These are phyloP conservation scores for Gobionotothen gibberifrons DNA, from an alignment of 2,797 vertebrate genomes.

Conservation along the genomic window DNA sequence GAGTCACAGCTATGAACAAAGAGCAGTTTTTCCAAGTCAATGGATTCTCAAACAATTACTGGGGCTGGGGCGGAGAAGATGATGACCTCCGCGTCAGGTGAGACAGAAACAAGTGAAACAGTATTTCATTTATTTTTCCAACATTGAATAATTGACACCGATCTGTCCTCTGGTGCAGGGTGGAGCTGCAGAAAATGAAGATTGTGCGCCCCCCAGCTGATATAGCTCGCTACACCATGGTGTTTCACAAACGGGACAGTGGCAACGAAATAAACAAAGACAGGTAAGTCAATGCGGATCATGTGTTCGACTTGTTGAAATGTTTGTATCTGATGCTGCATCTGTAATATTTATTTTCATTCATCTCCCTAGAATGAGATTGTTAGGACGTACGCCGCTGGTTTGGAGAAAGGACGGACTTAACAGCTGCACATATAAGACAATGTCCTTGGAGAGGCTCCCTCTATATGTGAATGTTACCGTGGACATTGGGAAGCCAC, in stretches of 20 bases:
- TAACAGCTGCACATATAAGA: constrained; percentile 90
- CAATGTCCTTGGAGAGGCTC: constrained; percentile 84
- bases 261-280: constrained; percentile 92
- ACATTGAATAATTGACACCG: not conserved
- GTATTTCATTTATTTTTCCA: not conserved
- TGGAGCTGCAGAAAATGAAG: constrained; percentile 91
- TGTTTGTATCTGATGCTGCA: not conserved
- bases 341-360: not conserved
- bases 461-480: constrained; percentile 93
- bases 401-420: constrained; percentile 93
- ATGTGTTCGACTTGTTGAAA: not conserved
- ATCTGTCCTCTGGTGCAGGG: constrained; percentile 77
- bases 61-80: constrained; percentile 99
- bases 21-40: constrained; percentile 93
- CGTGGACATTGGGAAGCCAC: constrained; percentile 87
- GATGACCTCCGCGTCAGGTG: constrained; percentile 96
- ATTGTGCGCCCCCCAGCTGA: constrained; percentile 87
- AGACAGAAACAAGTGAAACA: constrained; percentile 32
- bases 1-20: constrained; percentile 93
- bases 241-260: constrained; percentile 93
- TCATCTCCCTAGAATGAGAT: constrained; percentile 86
- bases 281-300: constrained; percentile 83
- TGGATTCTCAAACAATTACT: constrained; percentile 97
- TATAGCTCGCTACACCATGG: constrained; percentile 95
- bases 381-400: constrained; percentile 85